phyloP scores from a whole-genome alignment of 2,113 vertebrate genomes.

The Mesocricetus auratus region DNA sequence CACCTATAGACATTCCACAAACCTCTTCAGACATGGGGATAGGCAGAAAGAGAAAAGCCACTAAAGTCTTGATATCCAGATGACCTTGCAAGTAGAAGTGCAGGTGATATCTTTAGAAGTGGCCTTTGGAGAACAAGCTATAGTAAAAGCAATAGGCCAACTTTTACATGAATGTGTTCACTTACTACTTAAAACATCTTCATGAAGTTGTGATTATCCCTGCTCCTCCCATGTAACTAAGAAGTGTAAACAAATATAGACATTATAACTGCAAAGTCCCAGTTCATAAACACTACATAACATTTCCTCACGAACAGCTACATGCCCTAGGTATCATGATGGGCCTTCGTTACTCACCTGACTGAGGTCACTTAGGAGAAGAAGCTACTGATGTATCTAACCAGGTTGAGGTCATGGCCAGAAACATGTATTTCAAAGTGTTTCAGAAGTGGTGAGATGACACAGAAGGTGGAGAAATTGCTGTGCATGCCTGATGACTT shows the following conservation, averaged over 20 bases:
- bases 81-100: background rate
- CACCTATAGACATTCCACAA: background rate
- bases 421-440: background rate
- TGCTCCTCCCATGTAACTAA: background rate
- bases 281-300: background rate
- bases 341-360: too few species aligned
- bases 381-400: background rate
- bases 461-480: background rate
- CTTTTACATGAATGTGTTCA: background rate
- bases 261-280: background rate
- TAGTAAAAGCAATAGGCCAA: background rate
- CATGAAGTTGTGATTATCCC: background rate
- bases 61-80: background rate
- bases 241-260: background rate
- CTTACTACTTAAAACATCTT: background rate
- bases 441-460: background rate
- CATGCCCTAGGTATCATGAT: rapidly evolving
- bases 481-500: background rate
- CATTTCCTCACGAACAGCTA: background rate
- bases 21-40: background rate
- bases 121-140: background rate
- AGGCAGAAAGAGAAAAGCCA: background rate
- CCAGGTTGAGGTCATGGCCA: background rate
- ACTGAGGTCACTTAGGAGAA: background rate
- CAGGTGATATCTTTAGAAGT: background rate